phyloP scores from a whole-genome alignment of 2,113 vertebrate genomes.

The Oryzias celebensis region DNA sequence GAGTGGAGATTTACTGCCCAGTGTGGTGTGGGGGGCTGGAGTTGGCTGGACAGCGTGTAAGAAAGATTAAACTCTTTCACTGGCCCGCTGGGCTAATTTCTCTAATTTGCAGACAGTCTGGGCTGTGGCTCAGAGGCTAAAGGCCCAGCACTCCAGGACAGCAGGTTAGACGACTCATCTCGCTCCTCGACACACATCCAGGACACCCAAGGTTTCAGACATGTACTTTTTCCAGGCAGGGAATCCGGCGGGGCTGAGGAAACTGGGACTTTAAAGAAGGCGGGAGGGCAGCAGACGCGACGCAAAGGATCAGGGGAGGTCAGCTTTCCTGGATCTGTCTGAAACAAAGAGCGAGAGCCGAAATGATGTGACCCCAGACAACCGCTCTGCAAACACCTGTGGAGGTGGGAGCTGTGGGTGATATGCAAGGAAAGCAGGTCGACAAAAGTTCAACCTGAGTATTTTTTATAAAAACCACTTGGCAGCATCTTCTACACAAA shows the following conservation, averaged over 20 bases:
- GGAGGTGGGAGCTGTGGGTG: no score
- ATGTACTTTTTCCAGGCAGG: slow-evolving; percentile 32
- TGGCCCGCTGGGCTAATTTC: slow-evolving; percentile 75
- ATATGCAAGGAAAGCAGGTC: no score
- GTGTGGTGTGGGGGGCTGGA: slow-evolving; percentile 26
- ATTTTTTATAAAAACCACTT: no score
- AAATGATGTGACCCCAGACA: slow-evolving; percentile 21
- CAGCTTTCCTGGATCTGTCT: slow-evolving; percentile 39
- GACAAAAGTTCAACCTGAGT: no score
- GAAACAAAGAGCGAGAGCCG: slow-evolving; percentile 26
- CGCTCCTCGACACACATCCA: slow-evolving; percentile 34
- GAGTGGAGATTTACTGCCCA: slow-evolving; percentile 44
- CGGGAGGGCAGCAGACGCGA: slow-evolving; percentile 13
- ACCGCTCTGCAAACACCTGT: background rate
- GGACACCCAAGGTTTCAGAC: slow-evolving; percentile 31
- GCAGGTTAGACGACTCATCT: slow-evolving; percentile 27
- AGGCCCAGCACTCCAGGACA: slow-evolving; percentile 31
- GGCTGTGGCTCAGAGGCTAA: slow-evolving; percentile 59
- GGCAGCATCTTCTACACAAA: no score
- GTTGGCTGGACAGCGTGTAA: slow-evolving; percentile 12
- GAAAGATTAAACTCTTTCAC: slow-evolving; percentile 63
- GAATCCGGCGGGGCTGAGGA: slow-evolving; percentile 6
- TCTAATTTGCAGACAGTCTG: slow-evolving; percentile 80
- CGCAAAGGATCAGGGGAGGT: slow-evolving; percentile 53
- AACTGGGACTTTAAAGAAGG: background rate